Evolutionary conservation across 2,888 invertebrate genomes (phyloP), one percentile per base, ranked within the genome.

Genomic region (Callosobruchus maculatus): DNA sequence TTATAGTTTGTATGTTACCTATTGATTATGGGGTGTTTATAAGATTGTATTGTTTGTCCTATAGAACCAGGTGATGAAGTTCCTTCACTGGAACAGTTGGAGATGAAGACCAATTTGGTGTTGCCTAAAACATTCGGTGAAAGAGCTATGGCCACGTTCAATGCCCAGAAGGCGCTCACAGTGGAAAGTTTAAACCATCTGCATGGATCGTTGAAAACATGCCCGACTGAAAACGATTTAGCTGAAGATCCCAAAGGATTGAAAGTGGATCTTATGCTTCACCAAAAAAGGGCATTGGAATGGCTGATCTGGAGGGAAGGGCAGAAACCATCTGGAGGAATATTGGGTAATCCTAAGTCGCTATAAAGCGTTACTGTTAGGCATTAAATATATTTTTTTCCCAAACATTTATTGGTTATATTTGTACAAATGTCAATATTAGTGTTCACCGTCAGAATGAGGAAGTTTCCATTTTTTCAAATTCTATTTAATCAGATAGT

Each of bases 281-380:
- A 98, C 87, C 98, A 98, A 86, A 89, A 91, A 78, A 92, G 94
- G 82, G 98, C 96, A 0, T 87, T 98, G 0, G 91, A 93, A 18
- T 98, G 98, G 97, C 88, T 98, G 82, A 83, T 89, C 21, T 98
- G 97, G 97, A 88, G 81, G 72, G 98, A 98, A 88, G 88, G 89
- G n/a, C 95, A 96, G 85, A 92, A 92, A 72, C 95, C 95, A 0
- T 87, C 92, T 66, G 97, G 97, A 0, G 98, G 98, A 20, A 94
- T 98, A 79, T 89, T 98, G 71, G 95, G 95, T 91, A 88, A 71
- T 13, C 49, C n/a, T n/a, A n/a, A n/a, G n/a, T n/a, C n/a, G n/a
- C n/a, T n/a, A n/a, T n/a, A n/a, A n/a, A n/a, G n/a, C n/a, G n/a
- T n/a, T n/a, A n/a, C n/a, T n/a, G n/a, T n/a, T n/a, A n/a, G n/a